phyloP scores from a whole-genome alignment of 1,140 invertebrate genomes.

The Leucophenga varia region DNA sequence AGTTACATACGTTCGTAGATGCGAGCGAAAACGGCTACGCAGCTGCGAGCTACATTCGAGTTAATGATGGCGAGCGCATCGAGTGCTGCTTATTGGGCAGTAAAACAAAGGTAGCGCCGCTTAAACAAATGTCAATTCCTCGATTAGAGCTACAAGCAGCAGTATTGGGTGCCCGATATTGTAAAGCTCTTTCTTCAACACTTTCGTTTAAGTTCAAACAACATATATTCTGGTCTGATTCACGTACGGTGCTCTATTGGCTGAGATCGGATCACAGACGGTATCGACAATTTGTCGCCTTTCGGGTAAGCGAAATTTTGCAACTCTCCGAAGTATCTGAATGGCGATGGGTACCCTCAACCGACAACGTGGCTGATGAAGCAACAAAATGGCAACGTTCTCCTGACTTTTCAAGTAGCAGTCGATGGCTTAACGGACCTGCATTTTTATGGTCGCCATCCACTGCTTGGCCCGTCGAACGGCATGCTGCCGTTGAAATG shows the following conservation, averaged over 20 bases:
- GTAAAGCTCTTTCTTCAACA: background rate
- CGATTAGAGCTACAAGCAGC: conserved; percentile 54
- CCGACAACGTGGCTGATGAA: conserved; percentile 37
- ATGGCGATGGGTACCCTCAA: conserved; percentile 38
- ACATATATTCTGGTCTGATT: conserved; percentile 12
- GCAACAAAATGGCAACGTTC: conserved; percentile 17
- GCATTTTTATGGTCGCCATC: background rate
- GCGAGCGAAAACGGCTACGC: too few species aligned
- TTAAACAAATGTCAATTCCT: conserved; percentile 41
- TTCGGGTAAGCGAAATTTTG: conserved; percentile 31
- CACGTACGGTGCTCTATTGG: conserved; percentile 3
- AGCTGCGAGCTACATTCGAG: too few species aligned
- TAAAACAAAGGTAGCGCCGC: conserved; percentile 44
- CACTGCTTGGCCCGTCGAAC: background rate
- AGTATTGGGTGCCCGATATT: conserved; percentile 35
- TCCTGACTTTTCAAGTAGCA: background rate
- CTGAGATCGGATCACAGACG: background rate
- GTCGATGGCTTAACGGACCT: background rate
- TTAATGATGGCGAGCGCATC: background rate
- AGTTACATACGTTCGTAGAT: too few species aligned
- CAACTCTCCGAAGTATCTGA: conserved; percentile 19
- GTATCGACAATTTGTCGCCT: conserved; percentile 13
- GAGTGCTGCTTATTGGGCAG: conserved; percentile 5
- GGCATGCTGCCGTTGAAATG: background rate
- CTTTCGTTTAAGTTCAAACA: background rate